These are phyloP conservation scores for Stramonita haemastoma DNA, from an alignment of 2,888 invertebrate genomes.

Conservation along the genomic window DNA sequence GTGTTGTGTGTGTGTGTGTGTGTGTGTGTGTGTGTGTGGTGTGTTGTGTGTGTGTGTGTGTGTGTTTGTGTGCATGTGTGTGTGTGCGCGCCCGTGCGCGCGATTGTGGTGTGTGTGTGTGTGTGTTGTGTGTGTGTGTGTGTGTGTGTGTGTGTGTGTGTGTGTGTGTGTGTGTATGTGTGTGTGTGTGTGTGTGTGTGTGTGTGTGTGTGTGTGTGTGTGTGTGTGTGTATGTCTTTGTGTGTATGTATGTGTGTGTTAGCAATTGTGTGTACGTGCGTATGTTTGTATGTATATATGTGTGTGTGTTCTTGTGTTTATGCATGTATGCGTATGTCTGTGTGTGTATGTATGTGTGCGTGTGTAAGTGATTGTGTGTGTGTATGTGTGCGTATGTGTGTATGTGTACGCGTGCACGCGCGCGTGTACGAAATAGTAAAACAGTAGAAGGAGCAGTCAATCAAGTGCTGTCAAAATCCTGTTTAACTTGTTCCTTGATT, in stretches of 20 bases:
- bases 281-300: neutral
- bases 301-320: neutral
- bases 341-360: neutral
- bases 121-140: too few relatives aligned
- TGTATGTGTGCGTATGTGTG: neutral
- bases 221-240: neutral
- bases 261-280: neutral
- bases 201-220: slow-evolving; percentile 8
- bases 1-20: too few relatives aligned
- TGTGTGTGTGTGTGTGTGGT: too few relatives aligned
- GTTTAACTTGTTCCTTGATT: too few relatives aligned
- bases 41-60: too few relatives aligned
- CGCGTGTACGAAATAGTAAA: too few relatives aligned
- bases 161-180: neutral
- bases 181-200: slow-evolving; percentile 4
- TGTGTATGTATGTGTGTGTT: neutral
- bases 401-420: neutral
- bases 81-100: too few relatives aligned
- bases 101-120: too few relatives aligned
- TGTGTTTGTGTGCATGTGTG: too few relatives aligned
- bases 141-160: neutral
- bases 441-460: too few relatives aligned
- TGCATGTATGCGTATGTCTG: neutral
- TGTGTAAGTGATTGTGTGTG: neutral
- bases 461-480: too few relatives aligned